A percentile compares a stretch with the other conserved stretches of the same genome.
Evolutionary conservation across 2,113 vertebrate genomes (phyloP).

Genomic region (Bubalus kerabau): DNA sequence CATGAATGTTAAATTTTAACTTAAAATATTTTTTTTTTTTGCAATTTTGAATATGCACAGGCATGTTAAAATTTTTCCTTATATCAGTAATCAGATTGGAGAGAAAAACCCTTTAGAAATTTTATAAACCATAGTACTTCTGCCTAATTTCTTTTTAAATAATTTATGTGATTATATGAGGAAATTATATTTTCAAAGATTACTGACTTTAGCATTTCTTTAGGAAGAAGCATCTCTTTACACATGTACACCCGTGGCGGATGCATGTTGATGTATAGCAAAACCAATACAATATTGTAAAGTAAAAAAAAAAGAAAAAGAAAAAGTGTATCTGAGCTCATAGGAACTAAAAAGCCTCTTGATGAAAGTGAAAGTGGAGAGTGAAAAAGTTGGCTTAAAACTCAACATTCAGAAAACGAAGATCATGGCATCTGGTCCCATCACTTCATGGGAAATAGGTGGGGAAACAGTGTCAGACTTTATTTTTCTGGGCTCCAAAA

Average conservation of each 20-base stretch:
- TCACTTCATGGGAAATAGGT: too few relatives aligned
- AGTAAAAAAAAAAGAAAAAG: too few relatives aligned
- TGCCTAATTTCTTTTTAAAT: not conserved
- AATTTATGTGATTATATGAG: not conserved
- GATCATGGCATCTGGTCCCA: too few relatives aligned
- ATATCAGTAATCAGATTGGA: not conserved
- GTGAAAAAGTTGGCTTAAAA: too few relatives aligned
- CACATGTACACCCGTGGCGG: not conserved
- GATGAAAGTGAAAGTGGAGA: too few relatives aligned
- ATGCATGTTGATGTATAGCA: too few relatives aligned
- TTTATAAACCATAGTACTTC: not conserved
- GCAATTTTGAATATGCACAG: not conserved
- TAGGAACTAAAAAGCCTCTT: too few relatives aligned
- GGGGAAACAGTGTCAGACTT: too few relatives aligned
- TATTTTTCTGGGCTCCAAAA: too few relatives aligned
- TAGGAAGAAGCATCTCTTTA: not conserved
- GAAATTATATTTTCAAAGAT: not conserved
- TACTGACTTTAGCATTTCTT: not conserved
- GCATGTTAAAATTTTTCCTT: not conserved
- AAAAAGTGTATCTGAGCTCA: too few relatives aligned
- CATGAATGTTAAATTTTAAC: not conserved
- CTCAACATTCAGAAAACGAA: too few relatives aligned
- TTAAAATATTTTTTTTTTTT: not conserved
- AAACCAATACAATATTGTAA: too few relatives aligned
- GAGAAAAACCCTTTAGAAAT: not conserved